Percentiles rank a stretch among this genome's conserved stretches.
These are phyloP conservation scores for Mormyrus iriodes DNA, from an alignment of 2,113 vertebrate genomes.

Conservation along the genomic window DNA sequence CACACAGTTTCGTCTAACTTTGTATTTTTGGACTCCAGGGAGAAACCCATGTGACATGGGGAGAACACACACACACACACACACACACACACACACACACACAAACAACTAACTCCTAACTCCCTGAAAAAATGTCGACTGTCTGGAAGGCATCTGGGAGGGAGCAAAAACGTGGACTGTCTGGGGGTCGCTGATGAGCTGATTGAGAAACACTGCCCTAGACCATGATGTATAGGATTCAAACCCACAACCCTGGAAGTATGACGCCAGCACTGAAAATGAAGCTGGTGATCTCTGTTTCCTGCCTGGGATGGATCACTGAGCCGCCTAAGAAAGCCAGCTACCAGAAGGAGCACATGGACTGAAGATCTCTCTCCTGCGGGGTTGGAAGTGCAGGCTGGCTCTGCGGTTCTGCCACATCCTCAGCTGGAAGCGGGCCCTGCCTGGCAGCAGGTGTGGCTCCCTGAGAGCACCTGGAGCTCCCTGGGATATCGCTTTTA, in stretches of 20 bases:
- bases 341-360: not conserved
- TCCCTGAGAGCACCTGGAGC: not conserved
- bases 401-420: too few relatives aligned
- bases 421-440: not conserved
- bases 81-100: not conserved
- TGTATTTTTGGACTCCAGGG: too few relatives aligned
- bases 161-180: not conserved
- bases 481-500: not conserved
- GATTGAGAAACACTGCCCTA: not conserved
- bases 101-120: too few relatives aligned
- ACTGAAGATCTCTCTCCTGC: not conserved
- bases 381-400: not conserved
- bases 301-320: not conserved
- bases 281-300: not conserved
- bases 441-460: not conserved
- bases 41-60: not conserved
- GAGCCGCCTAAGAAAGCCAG: not conserved
- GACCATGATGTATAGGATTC: not conserved
- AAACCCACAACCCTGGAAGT: not conserved
- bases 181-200: not conserved
- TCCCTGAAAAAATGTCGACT: not conserved
- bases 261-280: not conserved
- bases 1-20: too few relatives aligned
- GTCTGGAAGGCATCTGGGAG: not conserved
- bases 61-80: not conserved